A percentile compares a stretch with the other conserved stretches of the same genome.
Evolutionary conservation across 2,797 vertebrate genomes (phyloP).

Genomic region (Urocyon cinereoargenteus): DNA sequence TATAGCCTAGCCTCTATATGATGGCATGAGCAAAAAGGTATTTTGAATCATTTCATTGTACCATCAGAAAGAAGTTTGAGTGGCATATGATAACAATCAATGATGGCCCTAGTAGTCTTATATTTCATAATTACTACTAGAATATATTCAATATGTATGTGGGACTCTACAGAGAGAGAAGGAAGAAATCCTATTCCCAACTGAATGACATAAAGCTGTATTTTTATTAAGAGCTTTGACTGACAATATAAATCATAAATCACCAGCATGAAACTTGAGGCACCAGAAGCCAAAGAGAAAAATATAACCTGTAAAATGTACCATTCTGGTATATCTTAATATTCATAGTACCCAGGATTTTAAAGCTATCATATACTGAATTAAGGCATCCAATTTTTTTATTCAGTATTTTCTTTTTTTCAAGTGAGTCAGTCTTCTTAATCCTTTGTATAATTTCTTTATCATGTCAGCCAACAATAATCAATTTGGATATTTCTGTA

Average conservation of each 20-base stretch:
- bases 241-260: conserved; percentile 81
- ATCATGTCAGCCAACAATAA: neutral
- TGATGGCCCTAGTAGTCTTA: conserved; percentile 51
- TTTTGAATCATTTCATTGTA: conserved; percentile 9
- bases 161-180: conserved; percentile 50
- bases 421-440: neutral
- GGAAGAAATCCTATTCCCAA: conserved; percentile 69
- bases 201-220: conserved; percentile 73
- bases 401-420: conserved; percentile 45
- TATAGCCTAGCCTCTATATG: neutral
- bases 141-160: conserved; percentile 74
- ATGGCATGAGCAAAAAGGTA: neutral
- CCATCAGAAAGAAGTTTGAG: conserved; percentile 62
- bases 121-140: conserved; percentile 77
- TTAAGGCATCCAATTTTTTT: conserved; percentile 46
- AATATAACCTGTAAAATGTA: conserved; percentile 71
- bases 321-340: conserved; percentile 59
- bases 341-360: conserved; percentile 51
- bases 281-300: conserved; percentile 69
- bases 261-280: conserved; percentile 66
- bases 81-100: conserved; percentile 68
- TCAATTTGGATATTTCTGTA: conserved; percentile 30
- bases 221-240: conserved; percentile 82
- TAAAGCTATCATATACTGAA: conserved; percentile 53
- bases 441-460: conserved; percentile 48